Base-by-base conservation (phyloP, 2,113 vertebrate genomes). In the Pygoscelis adeliae region DNA sequence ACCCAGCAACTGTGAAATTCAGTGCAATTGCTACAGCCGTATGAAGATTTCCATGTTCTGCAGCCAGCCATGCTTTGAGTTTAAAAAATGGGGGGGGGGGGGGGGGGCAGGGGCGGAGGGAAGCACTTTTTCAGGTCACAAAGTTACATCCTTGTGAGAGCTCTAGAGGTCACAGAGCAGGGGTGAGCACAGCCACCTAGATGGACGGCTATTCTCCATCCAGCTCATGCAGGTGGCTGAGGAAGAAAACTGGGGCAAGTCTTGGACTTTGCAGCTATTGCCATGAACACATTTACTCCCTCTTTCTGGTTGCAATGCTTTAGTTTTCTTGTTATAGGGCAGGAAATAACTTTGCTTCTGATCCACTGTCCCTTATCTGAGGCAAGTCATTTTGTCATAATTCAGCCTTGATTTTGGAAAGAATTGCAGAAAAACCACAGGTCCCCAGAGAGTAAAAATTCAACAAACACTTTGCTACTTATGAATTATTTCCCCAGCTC, bases 401-500 rank as follows among this genome's bases (percentile, higher is more conserved):
- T 76, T 89, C 72, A 87, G 30, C 25, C 44, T 67, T 89, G 52
- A 63, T 74, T 95, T 89, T 87, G 83, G 67, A 85, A 83, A n/a
- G 47, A 90, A 81, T 21, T 86, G 76, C 55, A 88, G 58, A 83
- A 86, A 91, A 96, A 8, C 15, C n/a, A 26, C 78, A 50, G 46
- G 44, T 77, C 87, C 21, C 78, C 15, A 26, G 30, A 66, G 66
- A 83, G 32, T 27, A 78, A 74, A 95, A 95, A 62, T 73, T 86
- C 83, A 95, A 47, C 67, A 65, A 77, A 62, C 59, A 44, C 53
- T 86, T 86, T 20, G 20, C 74, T 93, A 42, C 38, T 92, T 89
- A 55, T 2, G 13, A 92, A 80, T 94, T 94, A 88, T 90, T 88
- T 96, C 67, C 59, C 79, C 59, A 70, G 90, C 81, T 70, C 74